These are phyloP conservation scores for Hyles euphorbiae DNA, from an alignment of 1,140 invertebrate genomes.

Conservation along the genomic window DNA sequence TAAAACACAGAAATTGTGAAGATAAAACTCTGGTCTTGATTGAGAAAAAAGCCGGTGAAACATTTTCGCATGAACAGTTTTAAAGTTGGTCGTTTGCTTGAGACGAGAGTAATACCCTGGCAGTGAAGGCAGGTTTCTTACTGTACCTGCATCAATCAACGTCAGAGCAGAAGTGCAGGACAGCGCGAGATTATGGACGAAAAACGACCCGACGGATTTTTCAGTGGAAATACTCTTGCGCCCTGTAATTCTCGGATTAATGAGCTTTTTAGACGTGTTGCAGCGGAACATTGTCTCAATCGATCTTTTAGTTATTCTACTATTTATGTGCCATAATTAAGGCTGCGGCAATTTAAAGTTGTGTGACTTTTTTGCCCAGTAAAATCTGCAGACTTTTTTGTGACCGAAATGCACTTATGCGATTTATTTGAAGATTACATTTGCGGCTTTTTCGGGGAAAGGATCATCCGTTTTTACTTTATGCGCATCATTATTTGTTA, in stretches of 20 bases:
- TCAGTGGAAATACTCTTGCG: slow-evolving; percentile 3
- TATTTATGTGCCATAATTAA: too few species aligned
- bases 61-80: slow-evolving; percentile 14
- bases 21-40: neutral
- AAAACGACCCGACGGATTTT: slow-evolving; percentile 18
- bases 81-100: slow-evolving; percentile 18
- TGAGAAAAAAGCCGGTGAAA: neutral
- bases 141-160: slow-evolving; percentile 65
- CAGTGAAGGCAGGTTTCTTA: slow-evolving; percentile 43
- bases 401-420: too few species aligned
- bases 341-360: too few species aligned
- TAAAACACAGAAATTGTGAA: too few species aligned
- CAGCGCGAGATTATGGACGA: slow-evolving; percentile 31
- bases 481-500: too few species aligned
- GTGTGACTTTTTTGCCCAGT: too few species aligned
- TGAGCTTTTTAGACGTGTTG: slow-evolving; percentile 9
- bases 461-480: too few species aligned
- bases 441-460: too few species aligned
- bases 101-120: slow-evolving; percentile 16
- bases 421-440: too few species aligned
- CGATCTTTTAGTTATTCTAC: too few species aligned
- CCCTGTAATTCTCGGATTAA: slow-evolving; percentile 18
- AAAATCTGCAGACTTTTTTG: too few species aligned
- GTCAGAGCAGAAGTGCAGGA: slow-evolving; percentile 42
- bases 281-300: too few species aligned